These are phyloP conservation scores for Drosophila nigricruria DNA, from an alignment of 2,888 invertebrate genomes.

Conservation along the genomic window DNA sequence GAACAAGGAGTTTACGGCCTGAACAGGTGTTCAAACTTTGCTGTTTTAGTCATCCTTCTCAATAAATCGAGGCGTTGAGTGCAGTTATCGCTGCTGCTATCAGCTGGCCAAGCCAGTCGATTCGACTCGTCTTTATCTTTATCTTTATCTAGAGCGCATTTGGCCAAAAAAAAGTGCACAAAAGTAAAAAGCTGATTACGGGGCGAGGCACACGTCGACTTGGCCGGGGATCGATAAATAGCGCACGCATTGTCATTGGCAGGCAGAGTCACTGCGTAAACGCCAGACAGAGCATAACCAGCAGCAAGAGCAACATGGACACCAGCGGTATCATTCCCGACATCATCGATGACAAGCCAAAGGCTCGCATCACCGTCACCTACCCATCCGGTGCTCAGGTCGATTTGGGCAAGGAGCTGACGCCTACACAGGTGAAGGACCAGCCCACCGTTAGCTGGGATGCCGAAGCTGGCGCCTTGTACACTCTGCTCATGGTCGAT, in stretches of 20 bases:
- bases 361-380: conserved; percentile 65
- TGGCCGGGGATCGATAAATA: conserved; percentile 55
- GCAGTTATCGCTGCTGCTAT: conserved; percentile 42
- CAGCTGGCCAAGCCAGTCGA: conserved; percentile 20
- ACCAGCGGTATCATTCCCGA: conserved; percentile 80
- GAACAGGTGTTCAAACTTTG: conserved; percentile 1
- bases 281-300: conserved; percentile 52
- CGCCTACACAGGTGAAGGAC: conserved; percentile 88
- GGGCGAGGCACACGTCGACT: conserved; percentile 10
- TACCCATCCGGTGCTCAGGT: conserved; percentile 85
- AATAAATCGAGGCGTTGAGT: conserved; percentile 47
- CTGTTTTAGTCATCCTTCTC: conserved; percentile 1
- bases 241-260: conserved; percentile 25
- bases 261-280: conserved; percentile 57
- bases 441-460: conserved; percentile 80
- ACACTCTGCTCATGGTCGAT: conserved; percentile 87
- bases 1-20: conserved; percentile 72
- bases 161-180: conserved; percentile 51
- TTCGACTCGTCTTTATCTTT: conserved; percentile 28
- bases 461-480: conserved; percentile 75
- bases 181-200: conserved; percentile 51
- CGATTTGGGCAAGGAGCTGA: conserved; percentile 89
- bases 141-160: conserved; percentile 55
- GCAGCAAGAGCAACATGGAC: conserved; percentile 64
- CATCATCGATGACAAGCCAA: conserved; percentile 77